Percentiles rank a stretch among this genome's conserved stretches.
These are phyloP conservation scores for Acanthosepion pharaonis DNA, from an alignment of 2,888 invertebrate genomes.

Conservation along the genomic window DNA sequence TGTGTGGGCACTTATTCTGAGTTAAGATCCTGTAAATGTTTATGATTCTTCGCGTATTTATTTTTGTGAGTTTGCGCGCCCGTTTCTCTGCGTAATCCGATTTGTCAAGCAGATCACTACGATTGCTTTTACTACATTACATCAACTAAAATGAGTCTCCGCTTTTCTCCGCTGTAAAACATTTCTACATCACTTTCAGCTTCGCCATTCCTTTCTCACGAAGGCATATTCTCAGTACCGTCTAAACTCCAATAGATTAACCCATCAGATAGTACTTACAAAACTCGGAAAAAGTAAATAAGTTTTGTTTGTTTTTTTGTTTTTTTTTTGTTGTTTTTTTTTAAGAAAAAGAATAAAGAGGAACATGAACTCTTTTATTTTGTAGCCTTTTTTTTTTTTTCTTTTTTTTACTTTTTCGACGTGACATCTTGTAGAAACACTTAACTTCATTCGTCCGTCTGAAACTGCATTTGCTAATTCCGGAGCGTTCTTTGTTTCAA, in stretches of 20 bases:
- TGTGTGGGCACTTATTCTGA: no score
- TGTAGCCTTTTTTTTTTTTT: neutral
- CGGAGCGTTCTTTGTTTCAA: neutral
- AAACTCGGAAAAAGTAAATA: neutral
- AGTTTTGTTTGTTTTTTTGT: no score
- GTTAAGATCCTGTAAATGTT: neutral
- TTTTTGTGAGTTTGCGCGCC: neutral
- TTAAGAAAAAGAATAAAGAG: neutral
- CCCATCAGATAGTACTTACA: neutral
- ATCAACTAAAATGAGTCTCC: neutral
- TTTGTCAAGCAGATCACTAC: neutral
- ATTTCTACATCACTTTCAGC: neutral
- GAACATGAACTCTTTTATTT: neutral
- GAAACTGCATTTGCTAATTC: neutral
- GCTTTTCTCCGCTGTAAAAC: neutral
- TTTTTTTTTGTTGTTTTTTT: no score
- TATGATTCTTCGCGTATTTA: neutral
- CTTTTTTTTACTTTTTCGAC: neutral
- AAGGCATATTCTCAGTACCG: neutral
- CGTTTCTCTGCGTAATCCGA: neutral
- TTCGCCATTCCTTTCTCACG: neutral
- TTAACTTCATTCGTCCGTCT: neutral
- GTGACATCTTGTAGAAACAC: constrained; percentile 10
- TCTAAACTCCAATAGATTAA: neutral
- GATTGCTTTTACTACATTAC: constrained; percentile 33